phyloP scores from a whole-genome alignment of 2,113 vertebrate genomes.

The crab-eating macaque (Macaca fascicularis) region DNA sequence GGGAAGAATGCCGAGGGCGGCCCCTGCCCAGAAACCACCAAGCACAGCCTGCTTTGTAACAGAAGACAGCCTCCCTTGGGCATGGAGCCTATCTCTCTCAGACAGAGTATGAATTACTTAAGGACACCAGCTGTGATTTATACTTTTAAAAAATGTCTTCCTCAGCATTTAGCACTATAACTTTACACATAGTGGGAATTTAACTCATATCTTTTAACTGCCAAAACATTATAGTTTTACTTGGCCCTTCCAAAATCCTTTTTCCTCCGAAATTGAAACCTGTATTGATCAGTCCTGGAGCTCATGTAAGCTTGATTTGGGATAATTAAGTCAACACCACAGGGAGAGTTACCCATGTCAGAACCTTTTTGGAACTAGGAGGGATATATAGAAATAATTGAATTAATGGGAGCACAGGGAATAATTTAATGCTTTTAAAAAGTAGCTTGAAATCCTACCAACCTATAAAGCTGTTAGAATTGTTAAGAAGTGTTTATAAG shows the following conservation, averaged over 20 bases:
- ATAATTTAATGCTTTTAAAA: slow-evolving; percentile 10
- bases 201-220: background rate
- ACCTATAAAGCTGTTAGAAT: background rate
- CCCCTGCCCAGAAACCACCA: background rate
- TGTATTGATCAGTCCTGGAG: background rate
- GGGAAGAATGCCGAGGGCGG: background rate
- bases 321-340: background rate
- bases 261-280: slow-evolving; percentile 9
- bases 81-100: background rate
- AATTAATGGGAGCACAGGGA: background rate
- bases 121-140: slow-evolving; percentile 27
- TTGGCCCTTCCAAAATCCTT: background rate
- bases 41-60: background rate
- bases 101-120: slow-evolving; percentile 15
- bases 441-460: slow-evolving; percentile 16
- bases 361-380: slow-evolving; percentile 18
- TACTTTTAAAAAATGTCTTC: background rate
- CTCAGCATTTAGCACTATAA: background rate
- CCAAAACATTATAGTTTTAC: background rate
- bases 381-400: background rate
- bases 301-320: background rate
- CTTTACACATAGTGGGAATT: slow-evolving; percentile 36
- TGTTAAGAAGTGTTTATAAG: background rate
- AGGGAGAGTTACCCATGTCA: background rate
- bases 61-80: background rate